These are phyloP conservation scores for Cryptosula pallasiana DNA, from an alignment of 2,888 invertebrate species.

Conservation along the genomic window DNA sequence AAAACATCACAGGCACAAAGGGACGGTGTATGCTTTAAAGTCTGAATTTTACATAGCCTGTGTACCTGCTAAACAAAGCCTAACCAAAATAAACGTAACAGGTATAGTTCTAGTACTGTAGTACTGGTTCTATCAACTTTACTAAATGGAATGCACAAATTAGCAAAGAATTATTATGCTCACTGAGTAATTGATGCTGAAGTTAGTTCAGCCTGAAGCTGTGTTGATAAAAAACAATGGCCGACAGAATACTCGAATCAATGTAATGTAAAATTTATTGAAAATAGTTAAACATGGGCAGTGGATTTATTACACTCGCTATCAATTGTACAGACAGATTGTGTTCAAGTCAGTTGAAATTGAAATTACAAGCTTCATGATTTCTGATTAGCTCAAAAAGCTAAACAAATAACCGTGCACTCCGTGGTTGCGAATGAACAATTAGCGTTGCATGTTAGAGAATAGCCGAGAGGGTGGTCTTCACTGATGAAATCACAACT, in stretches of 20 bases:
- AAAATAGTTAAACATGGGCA: not conserved
- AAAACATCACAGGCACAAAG: not conserved
- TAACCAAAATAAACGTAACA: too few relatives aligned
- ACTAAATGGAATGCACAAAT: not conserved
- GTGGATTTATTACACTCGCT: not conserved
- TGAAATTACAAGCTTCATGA: not conserved
- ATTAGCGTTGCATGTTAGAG: not conserved
- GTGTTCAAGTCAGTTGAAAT: not conserved
- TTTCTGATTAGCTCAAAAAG: not conserved
- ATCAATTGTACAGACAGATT: constrained; percentile 2
- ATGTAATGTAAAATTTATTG: not conserved
- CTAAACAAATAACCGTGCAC: not conserved
- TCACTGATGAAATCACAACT: not conserved
- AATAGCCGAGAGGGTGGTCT: not conserved
- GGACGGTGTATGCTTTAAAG: not conserved
- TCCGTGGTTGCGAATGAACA: not conserved
- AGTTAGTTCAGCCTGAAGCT: not conserved
- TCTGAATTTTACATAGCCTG: not conserved
- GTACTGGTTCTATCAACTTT: too few relatives aligned
- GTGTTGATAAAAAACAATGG: not conserved
- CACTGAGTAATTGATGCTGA: not conserved
- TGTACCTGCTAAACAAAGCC: too few relatives aligned
- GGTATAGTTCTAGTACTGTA: too few relatives aligned
- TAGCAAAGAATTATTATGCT: not conserved
- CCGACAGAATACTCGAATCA: not conserved